Percentiles rank a stretch among this genome's conserved stretches.
phyloP scores from a whole-genome alignment of 2,888 invertebrate species.

The Scaptomyza tumidula region DNA sequence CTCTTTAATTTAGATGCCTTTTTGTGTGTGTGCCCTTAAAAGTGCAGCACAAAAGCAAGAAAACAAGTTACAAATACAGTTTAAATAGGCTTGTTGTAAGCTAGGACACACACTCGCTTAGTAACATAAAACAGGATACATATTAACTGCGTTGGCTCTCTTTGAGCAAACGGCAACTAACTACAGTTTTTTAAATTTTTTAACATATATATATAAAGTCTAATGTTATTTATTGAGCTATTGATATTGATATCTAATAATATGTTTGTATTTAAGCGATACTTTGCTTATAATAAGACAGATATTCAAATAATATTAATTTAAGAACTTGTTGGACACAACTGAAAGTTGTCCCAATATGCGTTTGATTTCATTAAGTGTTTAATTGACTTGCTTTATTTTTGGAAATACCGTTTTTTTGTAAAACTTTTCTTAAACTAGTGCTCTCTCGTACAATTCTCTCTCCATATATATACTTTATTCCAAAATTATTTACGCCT shows the following conservation, averaged over 20 bases:
- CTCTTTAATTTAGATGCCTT: slow-evolving; percentile 82
- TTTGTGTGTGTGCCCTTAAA: slow-evolving; percentile 61
- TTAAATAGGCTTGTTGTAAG: slow-evolving; percentile 58
- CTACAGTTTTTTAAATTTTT: slow-evolving; percentile 50
- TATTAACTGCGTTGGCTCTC: slow-evolving; percentile 56
- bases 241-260: slow-evolving; percentile 18
- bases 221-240: slow-evolving; percentile 56
- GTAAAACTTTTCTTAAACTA: slow-evolving; percentile 39
- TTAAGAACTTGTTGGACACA: slow-evolving; percentile 41
- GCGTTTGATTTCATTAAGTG: slow-evolving; percentile 33
- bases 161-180: slow-evolving; percentile 54
- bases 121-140: slow-evolving; percentile 68
- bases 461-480: slow-evolving; percentile 12
- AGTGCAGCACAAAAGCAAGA: slow-evolving; percentile 61
- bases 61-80: slow-evolving; percentile 52
- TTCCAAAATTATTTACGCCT: slow-evolving; percentile 30
- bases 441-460: slow-evolving; percentile 45
- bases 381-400: slow-evolving; percentile 37
- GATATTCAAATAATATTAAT: slow-evolving; percentile 23
- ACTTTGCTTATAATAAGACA: slow-evolving; percentile 10
- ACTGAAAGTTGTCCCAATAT: slow-evolving; percentile 46
- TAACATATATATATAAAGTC: slow-evolving; percentile 48
- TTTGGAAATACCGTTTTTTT: slow-evolving; percentile 21
- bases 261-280: slow-evolving; percentile 35
- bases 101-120: slow-evolving; percentile 69